Percentiles rank a stretch among this genome's conserved stretches.
Evolutionary conservation across 2,888 invertebrate genomes (phyloP).

Genomic region (Trypoxylon attenuatum): DNA sequence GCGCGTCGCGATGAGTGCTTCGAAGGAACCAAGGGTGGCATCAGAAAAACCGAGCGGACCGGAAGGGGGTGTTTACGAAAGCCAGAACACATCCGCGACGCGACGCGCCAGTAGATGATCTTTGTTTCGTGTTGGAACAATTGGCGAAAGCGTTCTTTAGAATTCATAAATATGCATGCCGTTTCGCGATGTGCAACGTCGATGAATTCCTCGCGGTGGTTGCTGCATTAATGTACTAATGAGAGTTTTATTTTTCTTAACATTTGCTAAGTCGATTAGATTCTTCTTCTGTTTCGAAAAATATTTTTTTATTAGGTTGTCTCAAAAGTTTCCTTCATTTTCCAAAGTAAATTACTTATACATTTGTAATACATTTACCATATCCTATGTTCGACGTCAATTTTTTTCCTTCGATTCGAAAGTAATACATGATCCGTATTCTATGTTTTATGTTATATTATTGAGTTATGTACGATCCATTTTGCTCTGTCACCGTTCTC

Average conservation of each 20-base stretch:
- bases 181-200: no score
- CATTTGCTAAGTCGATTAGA: no score
- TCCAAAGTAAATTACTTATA: no score
- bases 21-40: constrained; percentile 1
- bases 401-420: no score
- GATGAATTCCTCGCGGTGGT: constrained; percentile 17
- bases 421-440: background rate
- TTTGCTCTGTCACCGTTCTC: constrained; percentile 4
- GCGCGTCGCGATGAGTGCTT: background rate
- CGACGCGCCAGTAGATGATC: constrained; percentile 43
- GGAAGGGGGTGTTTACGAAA: constrained; percentile 53
- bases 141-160: constrained; percentile 46
- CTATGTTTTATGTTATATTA: constrained; percentile 1
- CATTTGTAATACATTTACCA: no score
- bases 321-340: constrained; percentile 4
- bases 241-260: no score
- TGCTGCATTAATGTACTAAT: no score
- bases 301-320: background rate
- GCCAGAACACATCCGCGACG: constrained; percentile 45
- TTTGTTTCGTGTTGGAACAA: constrained; percentile 52
- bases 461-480: constrained; percentile 7
- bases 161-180: constrained; percentile 47
- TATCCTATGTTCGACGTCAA: no score
- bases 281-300: no score
- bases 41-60: background rate